A percentile compares a stretch with the other conserved stretches of the same genome.
Evolutionary conservation across 2,113 vertebrate genomes (phyloP).

Genomic region (Pituophis catenifer): DNA sequence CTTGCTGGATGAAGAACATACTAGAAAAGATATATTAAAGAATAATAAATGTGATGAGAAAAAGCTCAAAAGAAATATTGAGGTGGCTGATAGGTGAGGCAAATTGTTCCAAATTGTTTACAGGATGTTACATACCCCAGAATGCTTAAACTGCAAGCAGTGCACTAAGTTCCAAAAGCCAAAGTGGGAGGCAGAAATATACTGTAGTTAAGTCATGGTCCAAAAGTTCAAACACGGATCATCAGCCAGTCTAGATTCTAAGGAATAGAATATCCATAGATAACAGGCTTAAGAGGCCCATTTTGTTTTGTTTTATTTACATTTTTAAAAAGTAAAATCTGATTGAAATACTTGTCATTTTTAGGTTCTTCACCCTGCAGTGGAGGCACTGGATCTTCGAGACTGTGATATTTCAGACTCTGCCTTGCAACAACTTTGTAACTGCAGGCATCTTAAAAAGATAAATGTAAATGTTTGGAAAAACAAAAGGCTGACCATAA

Average conservation of each 20-base stretch:
- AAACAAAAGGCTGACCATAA: constrained; percentile 69
- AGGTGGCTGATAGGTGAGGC: neutral
- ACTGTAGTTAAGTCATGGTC: neutral
- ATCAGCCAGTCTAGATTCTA: neutral
- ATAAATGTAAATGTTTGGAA: constrained; percentile 74
- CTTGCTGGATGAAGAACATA: neutral
- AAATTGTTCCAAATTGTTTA: neutral
- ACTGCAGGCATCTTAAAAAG: constrained; percentile 75
- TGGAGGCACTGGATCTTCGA: constrained; percentile 75
- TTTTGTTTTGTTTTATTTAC: neutral
- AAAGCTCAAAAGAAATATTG: neutral
- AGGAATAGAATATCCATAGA: neutral
- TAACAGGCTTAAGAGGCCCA: neutral
- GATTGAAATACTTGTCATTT: constrained; percentile 41
- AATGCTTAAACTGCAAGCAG: neutral
- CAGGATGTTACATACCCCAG: neutral
- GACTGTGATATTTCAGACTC: constrained; percentile 80
- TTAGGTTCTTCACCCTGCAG: constrained; percentile 79
- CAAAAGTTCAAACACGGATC: neutral
- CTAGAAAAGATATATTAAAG: neutral
- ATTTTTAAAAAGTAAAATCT: constrained; percentile 6
- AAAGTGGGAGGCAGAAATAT: neutral
- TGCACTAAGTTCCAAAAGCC: neutral
- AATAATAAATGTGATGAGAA: neutral
- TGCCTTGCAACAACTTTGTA: constrained; percentile 71